Conservation (phyloP, 2,888 invertebrate genomes). For the Tetropium fuscum region DNA sequence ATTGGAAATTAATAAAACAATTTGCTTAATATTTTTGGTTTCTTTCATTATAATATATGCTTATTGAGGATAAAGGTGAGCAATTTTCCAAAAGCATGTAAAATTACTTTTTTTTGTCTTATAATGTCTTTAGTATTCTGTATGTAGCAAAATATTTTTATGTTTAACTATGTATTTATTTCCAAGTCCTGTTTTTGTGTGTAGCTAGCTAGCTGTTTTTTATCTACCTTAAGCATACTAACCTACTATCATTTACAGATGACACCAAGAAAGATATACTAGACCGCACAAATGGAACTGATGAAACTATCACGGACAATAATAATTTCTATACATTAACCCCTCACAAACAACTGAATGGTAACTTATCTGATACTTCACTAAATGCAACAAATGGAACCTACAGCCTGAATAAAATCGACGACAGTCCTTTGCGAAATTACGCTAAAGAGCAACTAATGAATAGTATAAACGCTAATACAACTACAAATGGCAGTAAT, state of each 20-base stretch:
- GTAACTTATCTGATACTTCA: slow-evolving; percentile 62
- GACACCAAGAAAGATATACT: slow-evolving; percentile 44
- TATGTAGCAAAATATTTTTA: slow-evolving; percentile 11
- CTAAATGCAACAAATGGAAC: slow-evolving; percentile 65
- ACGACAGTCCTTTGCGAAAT: slow-evolving; percentile 55
- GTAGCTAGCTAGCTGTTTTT: background rate
- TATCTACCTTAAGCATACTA: background rate
- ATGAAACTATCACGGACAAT: slow-evolving; percentile 52
- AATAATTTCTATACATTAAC: slow-evolving; percentile 64
- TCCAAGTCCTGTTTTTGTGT: background rate
- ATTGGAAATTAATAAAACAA: slow-evolving; percentile 60
- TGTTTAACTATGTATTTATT: slow-evolving; percentile 7
- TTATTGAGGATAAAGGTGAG: slow-evolving; percentile 26
- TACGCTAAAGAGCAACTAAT: slow-evolving; percentile 59
- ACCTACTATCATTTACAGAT: slow-evolving; percentile 42
- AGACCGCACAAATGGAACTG: slow-evolving; percentile 40
- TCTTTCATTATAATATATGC: slow-evolving; percentile 9
- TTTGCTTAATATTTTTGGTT: slow-evolving; percentile 52
- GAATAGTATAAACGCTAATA: slow-evolving; percentile 63
- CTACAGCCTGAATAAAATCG: slow-evolving; percentile 46
- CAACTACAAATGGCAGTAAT: slow-evolving; percentile 42
- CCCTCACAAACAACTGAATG: slow-evolving; percentile 64
- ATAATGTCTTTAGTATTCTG: slow-evolving; percentile 22
- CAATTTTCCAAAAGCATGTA: slow-evolving; percentile 16
- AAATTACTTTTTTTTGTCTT: slow-evolving; percentile 11